Conservation (phyloP, 2,113 vertebrate species). For the Rhea pennata region DNA sequence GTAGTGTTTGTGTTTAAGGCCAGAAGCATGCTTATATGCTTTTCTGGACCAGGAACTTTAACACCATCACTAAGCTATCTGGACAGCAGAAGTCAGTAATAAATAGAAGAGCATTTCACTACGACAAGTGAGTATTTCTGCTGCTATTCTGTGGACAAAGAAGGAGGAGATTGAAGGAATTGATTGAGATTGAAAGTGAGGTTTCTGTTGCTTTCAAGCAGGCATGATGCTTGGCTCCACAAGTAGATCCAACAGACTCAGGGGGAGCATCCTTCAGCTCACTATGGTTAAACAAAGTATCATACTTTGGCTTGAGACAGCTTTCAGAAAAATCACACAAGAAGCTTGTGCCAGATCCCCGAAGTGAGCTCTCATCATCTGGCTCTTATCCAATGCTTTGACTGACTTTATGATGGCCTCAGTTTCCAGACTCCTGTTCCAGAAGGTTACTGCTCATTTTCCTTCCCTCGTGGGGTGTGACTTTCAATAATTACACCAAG, state of each 20-base stretch:
- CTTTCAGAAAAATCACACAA: not conserved
- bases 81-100: not conserved
- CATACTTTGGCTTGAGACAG: not conserved
- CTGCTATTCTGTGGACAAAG: not conserved
- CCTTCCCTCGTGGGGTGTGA: not conserved
- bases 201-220: not conserved
- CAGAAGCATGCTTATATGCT: not conserved
- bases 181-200: not conserved
- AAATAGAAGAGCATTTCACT: not conserved
- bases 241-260: not conserved
- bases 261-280: not conserved
- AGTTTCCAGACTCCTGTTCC: not conserved
- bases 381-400: not conserved
- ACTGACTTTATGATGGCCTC: not conserved
- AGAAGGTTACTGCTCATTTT: not conserved
- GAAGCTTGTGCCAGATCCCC: not conserved
- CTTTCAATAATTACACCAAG: not conserved
- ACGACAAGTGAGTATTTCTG: not conserved
- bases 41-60: not conserved
- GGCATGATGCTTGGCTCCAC: not conserved
- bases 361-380: not conserved
- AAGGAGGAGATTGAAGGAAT: not conserved
- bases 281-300: not conserved
- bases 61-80: not conserved
- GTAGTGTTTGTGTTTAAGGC: not conserved